Evolutionary conservation across 1,140 invertebrate genomes (phyloP).

Genomic region (Macrotrachela quadricornifera): DNA sequence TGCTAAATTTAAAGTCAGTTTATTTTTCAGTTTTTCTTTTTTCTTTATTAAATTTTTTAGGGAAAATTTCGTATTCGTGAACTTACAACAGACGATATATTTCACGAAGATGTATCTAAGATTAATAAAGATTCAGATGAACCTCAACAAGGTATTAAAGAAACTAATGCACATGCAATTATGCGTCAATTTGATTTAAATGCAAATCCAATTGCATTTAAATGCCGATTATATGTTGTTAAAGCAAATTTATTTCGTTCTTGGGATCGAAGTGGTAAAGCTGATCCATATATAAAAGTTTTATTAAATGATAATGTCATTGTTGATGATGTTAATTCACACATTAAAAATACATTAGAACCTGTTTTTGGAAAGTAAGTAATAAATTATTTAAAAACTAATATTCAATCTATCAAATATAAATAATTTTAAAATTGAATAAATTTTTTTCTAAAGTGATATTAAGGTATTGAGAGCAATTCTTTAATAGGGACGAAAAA

Average conservation of each 20-base stretch:
- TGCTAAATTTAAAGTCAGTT: too few relatives aligned
- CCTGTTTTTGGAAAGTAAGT: conserved; percentile 67
- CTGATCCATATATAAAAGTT: conserved; percentile 34
- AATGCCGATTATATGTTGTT: conserved; percentile 63
- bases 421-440: conserved; percentile 72
- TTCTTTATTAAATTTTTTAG: too few relatives aligned
- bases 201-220: conserved; percentile 19
- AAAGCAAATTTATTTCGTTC: conserved; percentile 26
- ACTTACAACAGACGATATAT: too few relatives aligned
- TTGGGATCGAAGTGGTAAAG: conserved; percentile 13
- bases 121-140: too few relatives aligned
- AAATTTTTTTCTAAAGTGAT: conserved; percentile 63
- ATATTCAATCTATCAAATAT: conserved; percentile 9
- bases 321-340: conserved; percentile 20
- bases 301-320: conserved; percentile 27
- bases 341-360: neutral
- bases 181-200: too few relatives aligned
- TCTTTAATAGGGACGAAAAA: conserved; percentile 76
- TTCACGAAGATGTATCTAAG: too few relatives aligned
- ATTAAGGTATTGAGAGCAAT: conserved; percentile 65
- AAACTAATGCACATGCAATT: too few relatives aligned
- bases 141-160: too few relatives aligned
- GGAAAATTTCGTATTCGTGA: too few relatives aligned
- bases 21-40: too few relatives aligned
- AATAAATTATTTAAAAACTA: neutral